Base-by-base conservation (phyloP, 64 coral and sea anemone species). In the Actinia equina region DNA sequence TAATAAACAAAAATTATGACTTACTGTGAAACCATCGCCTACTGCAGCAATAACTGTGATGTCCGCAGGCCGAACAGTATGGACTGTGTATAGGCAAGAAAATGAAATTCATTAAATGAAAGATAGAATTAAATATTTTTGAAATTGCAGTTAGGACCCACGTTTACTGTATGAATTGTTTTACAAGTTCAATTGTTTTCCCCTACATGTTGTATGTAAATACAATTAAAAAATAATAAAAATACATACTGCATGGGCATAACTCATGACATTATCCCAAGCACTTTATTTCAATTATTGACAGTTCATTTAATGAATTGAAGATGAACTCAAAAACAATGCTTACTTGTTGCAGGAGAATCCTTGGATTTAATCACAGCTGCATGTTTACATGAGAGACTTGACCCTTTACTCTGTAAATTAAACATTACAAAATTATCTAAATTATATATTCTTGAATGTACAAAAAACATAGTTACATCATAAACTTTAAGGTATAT, bases 11-110 rank as follows among this genome's bases (percentile, higher is more conserved):
- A 7, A 27, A 43, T 37, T 37, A 37, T 23, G 9, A 92, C 90
- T 71, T 74, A 92, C 90, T 43, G 85, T 92, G 56, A 92, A 92
- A 11, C 63, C 62, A 76, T 92, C 90, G 23, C 90, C 90, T 76
- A 92, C 67, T 0, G 90, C 90, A 67, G 84, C 90, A 74, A 92
- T 64, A 13, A 92, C 69, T 60, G 82, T 87, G 49, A 92, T 44
- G 42, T 92, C 90, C n/a, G 77, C 71, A 15, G 85, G 46, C 67
- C 27, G 26, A 22, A 91, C 37, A n/a, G 80, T 52, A 52, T 91
- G 77, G 71, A 91, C 90, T 91, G 44, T 0, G 82, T 37, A 37
- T 37, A 37, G 67, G 20, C 46, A 49, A 57, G 7, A 14, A 57
- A 13, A 57, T 12, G 13, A 57, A 57, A 57, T 57, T 12, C 12